A percentile compares a stretch with the other conserved stretches of the same genome.
These are phyloP conservation scores for Aleiodes leptofemur DNA, from an alignment of 2,888 invertebrate genomes.

Conservation along the genomic window DNA sequence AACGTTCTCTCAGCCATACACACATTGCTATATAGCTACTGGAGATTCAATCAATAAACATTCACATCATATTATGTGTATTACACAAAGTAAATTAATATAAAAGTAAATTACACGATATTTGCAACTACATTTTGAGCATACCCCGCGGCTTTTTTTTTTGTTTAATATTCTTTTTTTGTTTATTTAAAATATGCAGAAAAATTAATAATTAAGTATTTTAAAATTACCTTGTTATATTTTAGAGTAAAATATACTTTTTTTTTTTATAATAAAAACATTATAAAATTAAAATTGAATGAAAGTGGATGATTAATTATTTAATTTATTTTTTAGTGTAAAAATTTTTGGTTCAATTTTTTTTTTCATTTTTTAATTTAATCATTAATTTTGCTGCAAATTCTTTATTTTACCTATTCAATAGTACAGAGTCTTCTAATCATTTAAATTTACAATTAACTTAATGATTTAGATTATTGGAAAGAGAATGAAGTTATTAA, in stretches of 20 bases:
- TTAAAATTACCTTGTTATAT: neutral
- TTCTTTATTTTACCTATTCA: neutral
- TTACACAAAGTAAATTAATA: conserved; percentile 23
- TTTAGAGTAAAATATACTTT: neutral
- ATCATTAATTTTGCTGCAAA: conserved; percentile 5
- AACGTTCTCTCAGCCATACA: conserved; percentile 11
- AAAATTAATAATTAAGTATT: neutral
- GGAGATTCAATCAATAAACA: conserved; percentile 24
- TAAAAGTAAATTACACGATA: conserved; percentile 28
- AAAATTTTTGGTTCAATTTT: no score
- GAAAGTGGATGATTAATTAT: no score
- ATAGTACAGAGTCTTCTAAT: neutral
- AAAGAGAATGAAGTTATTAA: conserved; percentile 17
- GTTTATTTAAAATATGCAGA: neutral
- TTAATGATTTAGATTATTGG: conserved; percentile 43
- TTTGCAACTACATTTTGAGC: conserved; percentile 66
- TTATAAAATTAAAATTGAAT: neutral
- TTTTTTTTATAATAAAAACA: neutral
- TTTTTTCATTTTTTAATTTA: no score
- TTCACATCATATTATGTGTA: conserved; percentile 11
- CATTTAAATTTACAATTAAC: conserved; percentile 34
- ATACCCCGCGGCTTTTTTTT: conserved; percentile 68
- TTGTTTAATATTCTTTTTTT: conserved; percentile 1
- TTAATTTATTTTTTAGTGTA: no score
- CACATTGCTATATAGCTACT: neutral